Base-by-base conservation (phyloP, 1,140 invertebrate species). In the Caenorhabditis brenneri region DNA sequence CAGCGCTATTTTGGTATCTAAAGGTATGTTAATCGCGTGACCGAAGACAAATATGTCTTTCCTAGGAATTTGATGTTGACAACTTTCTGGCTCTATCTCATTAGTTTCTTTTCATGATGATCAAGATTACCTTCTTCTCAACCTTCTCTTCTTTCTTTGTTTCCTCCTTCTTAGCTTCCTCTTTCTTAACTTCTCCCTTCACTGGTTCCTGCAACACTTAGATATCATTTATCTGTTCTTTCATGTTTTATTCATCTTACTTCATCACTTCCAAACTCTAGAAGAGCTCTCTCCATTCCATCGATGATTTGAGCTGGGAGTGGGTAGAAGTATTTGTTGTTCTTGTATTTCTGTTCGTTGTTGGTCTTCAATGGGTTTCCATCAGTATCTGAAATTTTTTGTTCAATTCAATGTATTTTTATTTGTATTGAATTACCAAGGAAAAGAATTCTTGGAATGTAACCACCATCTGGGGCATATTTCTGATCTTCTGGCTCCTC, bases 401-500 rank as follows among this genome's bases (percentile, higher is more conserved):
- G 19, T 39, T 55, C 31, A 19, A 0, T 49, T 36, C 9, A 2
- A 80, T 7, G 79, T 19, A n/a, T 39, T n/a, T 53, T 51, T 22
- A 48, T 22, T 33, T 12, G 9, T 0, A 31, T 65, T 58, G 16
- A 19, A 12, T 42, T 89, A 90, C 88, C 87, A 24, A 89, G 79
- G 84, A 90, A 89, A 36, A 90, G 86, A 33, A 90, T 84, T 82
- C 89, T 82, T 31, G 89, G 89, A 48, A 90, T 90, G 79, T 90
- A 90, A 39, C 86, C 58, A 10, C 89, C 89, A 86, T 90, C 89
- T 15, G 89, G 89, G 15, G 88, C 84, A 74, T 89, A 90, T 46
- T 89, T 85, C 12, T 87, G 87, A 22, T 90, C 89, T 84, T 91
- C 85, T 22, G 90, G 90, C 69, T 90, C 89, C 33, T 90, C 89